Evolutionary conservation across 1,140 invertebrate genomes (phyloP).

Genomic region (Caenorhabditis latens): DNA sequence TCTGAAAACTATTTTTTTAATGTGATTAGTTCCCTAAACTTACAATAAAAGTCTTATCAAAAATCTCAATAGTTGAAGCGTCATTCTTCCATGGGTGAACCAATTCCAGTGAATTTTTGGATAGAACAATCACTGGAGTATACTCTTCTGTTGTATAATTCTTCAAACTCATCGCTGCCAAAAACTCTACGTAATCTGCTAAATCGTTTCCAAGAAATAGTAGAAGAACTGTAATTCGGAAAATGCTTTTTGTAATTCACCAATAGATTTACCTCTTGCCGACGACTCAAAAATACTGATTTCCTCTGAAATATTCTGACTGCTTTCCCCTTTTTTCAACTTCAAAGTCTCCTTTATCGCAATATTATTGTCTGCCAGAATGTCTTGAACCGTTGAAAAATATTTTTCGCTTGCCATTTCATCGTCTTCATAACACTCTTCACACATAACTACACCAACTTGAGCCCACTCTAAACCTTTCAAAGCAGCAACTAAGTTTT

Average conservation of each 20-base stretch:
- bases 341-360: background rate
- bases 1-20: background rate
- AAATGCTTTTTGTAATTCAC: no score
- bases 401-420: conserved; percentile 16
- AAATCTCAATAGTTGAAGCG: background rate
- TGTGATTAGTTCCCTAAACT: background rate
- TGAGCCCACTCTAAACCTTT: conserved; percentile 8
- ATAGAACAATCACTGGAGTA: conserved; percentile 26
- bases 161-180: background rate
- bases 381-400: background rate
- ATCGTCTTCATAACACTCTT: conserved; percentile 37
- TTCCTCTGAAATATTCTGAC: background rate
- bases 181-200: background rate
- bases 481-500: background rate
- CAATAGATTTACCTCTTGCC: background rate
- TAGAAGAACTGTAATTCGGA: background rate
- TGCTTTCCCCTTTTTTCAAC: background rate
- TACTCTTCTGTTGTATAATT: conserved; percentile 39
- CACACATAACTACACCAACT: conserved; percentile 17
- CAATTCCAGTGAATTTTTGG: background rate
- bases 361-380: conserved; percentile 12
- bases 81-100: background rate
- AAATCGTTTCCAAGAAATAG: conserved; percentile 29
- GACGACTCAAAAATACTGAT: conserved; percentile 8
- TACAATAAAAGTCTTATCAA: conserved; percentile 29